Evolutionary conservation across 2,888 invertebrate genomes (phyloP).

Genomic region (Eupithecia vulgata): DNA sequence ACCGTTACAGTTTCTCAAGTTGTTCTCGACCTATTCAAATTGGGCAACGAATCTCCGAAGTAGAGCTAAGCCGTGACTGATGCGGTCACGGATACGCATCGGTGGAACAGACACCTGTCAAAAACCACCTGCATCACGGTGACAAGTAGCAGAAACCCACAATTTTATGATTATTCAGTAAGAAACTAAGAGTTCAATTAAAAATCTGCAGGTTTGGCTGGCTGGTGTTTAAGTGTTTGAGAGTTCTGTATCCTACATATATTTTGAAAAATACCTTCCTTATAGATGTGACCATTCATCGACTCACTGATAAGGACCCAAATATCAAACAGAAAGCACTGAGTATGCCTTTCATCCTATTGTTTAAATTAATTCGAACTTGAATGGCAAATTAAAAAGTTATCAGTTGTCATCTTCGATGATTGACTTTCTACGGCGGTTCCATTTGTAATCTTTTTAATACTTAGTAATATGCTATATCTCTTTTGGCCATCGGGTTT

Average conservation of each 20-base stretch:
- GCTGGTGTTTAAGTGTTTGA: too few species aligned
- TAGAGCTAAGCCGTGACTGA: slow-evolving; percentile 58
- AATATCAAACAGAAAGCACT: not conserved
- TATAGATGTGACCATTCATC: not conserved
- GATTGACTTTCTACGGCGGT: slow-evolving; percentile 80
- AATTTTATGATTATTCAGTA: slow-evolving; percentile 23
- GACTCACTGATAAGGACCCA: not conserved
- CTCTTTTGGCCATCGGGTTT: slow-evolving; percentile 66
- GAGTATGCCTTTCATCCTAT: not conserved
- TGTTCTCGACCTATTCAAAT: slow-evolving; percentile 44
- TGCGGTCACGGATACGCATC: slow-evolving; percentile 57
- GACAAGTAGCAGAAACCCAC: slow-evolving; percentile 29
- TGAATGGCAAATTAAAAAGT: slow-evolving; percentile 50
- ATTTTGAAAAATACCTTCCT: not conserved
- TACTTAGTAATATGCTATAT: slow-evolving; percentile 67
- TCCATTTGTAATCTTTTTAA: slow-evolving; percentile 70
- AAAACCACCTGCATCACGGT: slow-evolving; percentile 48
- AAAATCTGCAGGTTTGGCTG: not conserved
- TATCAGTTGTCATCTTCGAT: slow-evolving; percentile 60
- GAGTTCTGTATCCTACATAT: not conserved
- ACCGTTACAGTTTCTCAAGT: slow-evolving; percentile 41
- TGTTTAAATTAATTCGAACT: slow-evolving; percentile 17
- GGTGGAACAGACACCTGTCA: slow-evolving; percentile 52
- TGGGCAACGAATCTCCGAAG: slow-evolving; percentile 34
- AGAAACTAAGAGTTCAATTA: too few species aligned